A percentile compares a stretch with the other conserved stretches of the same genome.
Evolutionary conservation across 2,888 invertebrate genomes (phyloP).

Genomic region (Marasmarcha lunaedactyla): DNA sequence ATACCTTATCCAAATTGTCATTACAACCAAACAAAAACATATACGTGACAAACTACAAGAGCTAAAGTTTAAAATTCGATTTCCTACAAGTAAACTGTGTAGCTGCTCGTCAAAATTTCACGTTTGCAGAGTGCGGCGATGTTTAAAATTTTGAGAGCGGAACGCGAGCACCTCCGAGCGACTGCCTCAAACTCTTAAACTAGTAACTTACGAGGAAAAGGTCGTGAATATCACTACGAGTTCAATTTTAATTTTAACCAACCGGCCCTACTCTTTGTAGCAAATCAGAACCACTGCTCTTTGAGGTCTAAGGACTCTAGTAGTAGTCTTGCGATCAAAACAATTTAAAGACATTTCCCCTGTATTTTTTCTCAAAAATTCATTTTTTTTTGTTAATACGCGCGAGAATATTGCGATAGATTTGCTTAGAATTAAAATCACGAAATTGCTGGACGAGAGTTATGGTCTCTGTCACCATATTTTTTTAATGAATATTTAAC

Average conservation of each 20-base stretch:
- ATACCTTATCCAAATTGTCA: too few species aligned
- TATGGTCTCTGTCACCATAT: constrained; percentile 4
- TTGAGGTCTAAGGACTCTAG: too few species aligned
- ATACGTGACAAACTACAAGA: too few species aligned
- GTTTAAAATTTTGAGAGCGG: constrained; percentile 60
- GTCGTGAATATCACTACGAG: constrained; percentile 37
- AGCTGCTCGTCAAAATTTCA: constrained; percentile 42
- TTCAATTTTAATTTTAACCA: constrained; percentile 63
- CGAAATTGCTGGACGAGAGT: constrained; percentile 31
- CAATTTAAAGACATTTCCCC: constrained; percentile 64
- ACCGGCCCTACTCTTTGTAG: constrained; percentile 52
- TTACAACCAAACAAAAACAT: too few species aligned
- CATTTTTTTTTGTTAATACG: constrained; percentile 50
- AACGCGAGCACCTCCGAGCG: constrained; percentile 40
- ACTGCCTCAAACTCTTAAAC: constrained; percentile 59
- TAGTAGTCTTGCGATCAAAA: constrained; percentile 30
- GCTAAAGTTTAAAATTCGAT: too few species aligned
- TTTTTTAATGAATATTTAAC: neutral
- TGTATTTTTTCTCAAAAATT: constrained; percentile 63
- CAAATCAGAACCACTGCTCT: constrained; percentile 54
- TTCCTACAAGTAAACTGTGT: constrained; percentile 33
- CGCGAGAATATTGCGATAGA: constrained; percentile 58
- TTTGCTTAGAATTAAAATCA: constrained; percentile 56
- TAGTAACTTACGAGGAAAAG: constrained; percentile 59
- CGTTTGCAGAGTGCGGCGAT: constrained; percentile 33